These are phyloP conservation scores for Periparus ater DNA, from an alignment of 2,797 vertebrate genomes.

Conservation along the genomic window DNA sequence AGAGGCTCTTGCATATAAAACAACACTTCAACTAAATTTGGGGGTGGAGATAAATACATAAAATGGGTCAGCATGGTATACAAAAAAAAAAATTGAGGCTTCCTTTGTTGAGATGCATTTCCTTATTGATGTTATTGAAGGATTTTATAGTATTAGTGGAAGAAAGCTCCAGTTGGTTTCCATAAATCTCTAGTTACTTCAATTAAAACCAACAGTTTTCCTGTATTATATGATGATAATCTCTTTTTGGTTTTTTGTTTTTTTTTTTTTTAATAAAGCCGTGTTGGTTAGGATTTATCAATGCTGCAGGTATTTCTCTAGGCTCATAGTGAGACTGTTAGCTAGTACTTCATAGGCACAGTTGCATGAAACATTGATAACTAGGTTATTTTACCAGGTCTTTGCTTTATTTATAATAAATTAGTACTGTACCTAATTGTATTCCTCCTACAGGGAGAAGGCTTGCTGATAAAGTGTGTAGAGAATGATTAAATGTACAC, in stretches of 20 bases:
- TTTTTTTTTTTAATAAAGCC: constrained; percentile 33
- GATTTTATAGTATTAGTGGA: constrained; percentile 15
- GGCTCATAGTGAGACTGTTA: constrained; percentile 46
- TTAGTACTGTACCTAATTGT: constrained; percentile 71
- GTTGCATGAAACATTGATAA: constrained; percentile 58
- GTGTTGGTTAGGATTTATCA: constrained; percentile 44
- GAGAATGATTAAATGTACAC: constrained; percentile 68
- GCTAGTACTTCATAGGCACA: constrained; percentile 53
- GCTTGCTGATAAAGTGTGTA: constrained; percentile 64
- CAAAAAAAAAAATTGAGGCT: background rate
- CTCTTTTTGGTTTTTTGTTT: background rate
- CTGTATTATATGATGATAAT: constrained; percentile 24
- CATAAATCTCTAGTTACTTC: constrained; percentile 43
- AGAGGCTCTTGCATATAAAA: background rate
- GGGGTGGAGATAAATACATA: constrained; percentile 21
- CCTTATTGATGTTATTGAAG: constrained; percentile 20
- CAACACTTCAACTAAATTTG: constrained; percentile 2
- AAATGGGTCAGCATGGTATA: background rate
- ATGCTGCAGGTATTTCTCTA: constrained; percentile 45
- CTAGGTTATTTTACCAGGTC: constrained; percentile 68
- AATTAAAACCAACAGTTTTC: constrained; percentile 54
- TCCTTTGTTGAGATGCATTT: constrained; percentile 3
- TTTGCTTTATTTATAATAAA: constrained; percentile 74
- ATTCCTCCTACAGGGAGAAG: constrained; percentile 69
- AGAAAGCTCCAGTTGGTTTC: constrained; percentile 34